A percentile compares a stretch with the other conserved stretches of the same genome.
Evolutionary conservation across 1,140 invertebrate species (phyloP).

Genomic region (Drosophila mayri): DNA sequence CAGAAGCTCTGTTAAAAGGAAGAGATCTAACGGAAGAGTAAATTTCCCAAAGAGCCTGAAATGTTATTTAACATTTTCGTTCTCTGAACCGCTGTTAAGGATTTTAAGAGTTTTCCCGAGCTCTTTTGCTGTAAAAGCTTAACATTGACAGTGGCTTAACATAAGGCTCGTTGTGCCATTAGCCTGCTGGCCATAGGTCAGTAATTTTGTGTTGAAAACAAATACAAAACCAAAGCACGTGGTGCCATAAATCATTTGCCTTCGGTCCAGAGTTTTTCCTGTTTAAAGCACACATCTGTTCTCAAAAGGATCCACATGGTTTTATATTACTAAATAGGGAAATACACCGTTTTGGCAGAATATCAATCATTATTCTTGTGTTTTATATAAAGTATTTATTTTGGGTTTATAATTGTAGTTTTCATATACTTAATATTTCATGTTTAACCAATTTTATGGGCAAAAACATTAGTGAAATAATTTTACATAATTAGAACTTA

Average conservation of each 20-base stretch:
- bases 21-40: constrained; percentile 30
- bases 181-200: constrained; percentile 45
- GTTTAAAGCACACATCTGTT: constrained; percentile 21
- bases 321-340: not conserved
- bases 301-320: constrained; percentile 1
- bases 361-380: not conserved
- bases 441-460: no score
- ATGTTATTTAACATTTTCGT: constrained; percentile 19
- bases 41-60: constrained; percentile 55
- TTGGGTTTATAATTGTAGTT: not conserved
- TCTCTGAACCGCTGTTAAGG: constrained; percentile 22
- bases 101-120: constrained; percentile 19
- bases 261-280: constrained; percentile 21
- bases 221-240: constrained; percentile 45
- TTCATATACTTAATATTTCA: not conserved
- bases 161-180: constrained; percentile 27
- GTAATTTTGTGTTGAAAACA: constrained; percentile 42
- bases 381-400: not conserved
- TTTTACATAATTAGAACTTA: no score
- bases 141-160: constrained; percentile 7
- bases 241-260: constrained; percentile 48
- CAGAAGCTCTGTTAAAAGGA: constrained; percentile 5
- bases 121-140: not conserved
- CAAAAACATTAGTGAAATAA: no score
- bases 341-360: no score